Evolutionary conservation across 2,797 vertebrate genomes (phyloP).

Genomic region (Channallabes apus): DNA sequence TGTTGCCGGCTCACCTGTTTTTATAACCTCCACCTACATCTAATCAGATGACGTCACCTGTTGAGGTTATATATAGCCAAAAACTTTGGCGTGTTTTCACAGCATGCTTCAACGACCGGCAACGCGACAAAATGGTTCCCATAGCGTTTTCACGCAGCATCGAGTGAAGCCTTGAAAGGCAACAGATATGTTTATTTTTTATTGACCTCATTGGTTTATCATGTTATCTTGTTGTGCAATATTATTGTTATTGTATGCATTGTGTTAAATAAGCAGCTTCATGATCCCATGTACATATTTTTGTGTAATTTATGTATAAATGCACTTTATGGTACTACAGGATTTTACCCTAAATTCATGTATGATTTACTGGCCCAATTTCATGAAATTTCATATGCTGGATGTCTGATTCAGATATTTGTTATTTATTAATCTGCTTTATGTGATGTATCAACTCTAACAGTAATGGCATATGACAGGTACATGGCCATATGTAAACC

Average conservation of each 20-base stretch:
- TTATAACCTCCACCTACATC: too few relatives aligned
- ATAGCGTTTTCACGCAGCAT: too few relatives aligned
- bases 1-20: too few relatives aligned
- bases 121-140: too few relatives aligned
- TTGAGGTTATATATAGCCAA: too few relatives aligned
- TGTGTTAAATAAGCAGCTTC: conserved; percentile 23
- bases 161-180: too few relatives aligned
- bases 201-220: conserved; percentile 35
- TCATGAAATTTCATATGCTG: conserved; percentile 50
- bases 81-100: too few relatives aligned
- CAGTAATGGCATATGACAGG: conserved; percentile 58
- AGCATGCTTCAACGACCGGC: too few relatives aligned
- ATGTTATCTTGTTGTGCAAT: conserved; percentile 44
- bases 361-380: conserved; percentile 43
- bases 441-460: conserved; percentile 54
- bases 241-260: conserved; percentile 25
- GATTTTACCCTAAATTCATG: conserved; percentile 56
- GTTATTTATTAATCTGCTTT: conserved; percentile 51
- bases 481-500: conserved; percentile 58
- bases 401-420: conserved; percentile 50
- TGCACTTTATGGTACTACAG: conserved; percentile 47
- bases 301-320: conserved; percentile 52
- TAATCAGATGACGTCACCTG: too few relatives aligned
- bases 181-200: conserved; percentile 37
- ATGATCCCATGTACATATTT: too few relatives aligned